These are phyloP conservation scores for Drosophila phalerata DNA, from an alignment of 2,888 invertebrate genomes.

Conservation along the genomic window DNA sequence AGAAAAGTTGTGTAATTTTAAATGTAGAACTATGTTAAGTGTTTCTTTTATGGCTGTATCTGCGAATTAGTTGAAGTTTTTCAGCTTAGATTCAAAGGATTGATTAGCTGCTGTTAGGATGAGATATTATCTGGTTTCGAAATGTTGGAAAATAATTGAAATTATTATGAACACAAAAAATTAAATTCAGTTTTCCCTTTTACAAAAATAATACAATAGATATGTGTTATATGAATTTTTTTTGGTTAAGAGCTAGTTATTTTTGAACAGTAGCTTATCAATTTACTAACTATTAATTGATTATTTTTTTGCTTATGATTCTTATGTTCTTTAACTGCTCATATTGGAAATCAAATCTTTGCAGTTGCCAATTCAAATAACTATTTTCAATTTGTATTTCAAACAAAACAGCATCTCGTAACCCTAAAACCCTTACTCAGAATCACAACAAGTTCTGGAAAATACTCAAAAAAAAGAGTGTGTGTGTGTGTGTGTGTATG, in stretches of 20 bases:
- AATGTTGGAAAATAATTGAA: not conserved
- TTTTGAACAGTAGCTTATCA: too few species aligned
- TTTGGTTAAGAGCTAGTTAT: too few species aligned
- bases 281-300: not conserved
- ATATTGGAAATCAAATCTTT: slow-evolving; percentile 9
- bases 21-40: slow-evolving; percentile 42
- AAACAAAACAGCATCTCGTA: slow-evolving; percentile 17
- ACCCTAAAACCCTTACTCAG: not conserved
- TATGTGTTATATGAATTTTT: too few species aligned
- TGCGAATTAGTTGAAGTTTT: slow-evolving; percentile 4
- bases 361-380: slow-evolving; percentile 11
- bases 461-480: slow-evolving; percentile 15
- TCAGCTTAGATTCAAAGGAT: not conserved
- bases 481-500: slow-evolving; percentile 31
- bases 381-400: slow-evolving; percentile 40
- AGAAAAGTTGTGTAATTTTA: slow-evolving; percentile 37
- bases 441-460: slow-evolving; percentile 1
- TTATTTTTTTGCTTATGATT: not conserved
- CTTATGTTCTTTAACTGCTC: not conserved
- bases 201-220: too few species aligned
- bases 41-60: slow-evolving; percentile 25
- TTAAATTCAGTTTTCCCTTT: too few species aligned
- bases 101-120: not conserved
- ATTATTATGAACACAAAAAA: not conserved
- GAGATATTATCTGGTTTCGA: not conserved